Evolutionary conservation across 1,140 invertebrate genomes (phyloP), one percentile per base, ranked within the genome.

Genomic region (Marisa cornuarietis): DNA sequence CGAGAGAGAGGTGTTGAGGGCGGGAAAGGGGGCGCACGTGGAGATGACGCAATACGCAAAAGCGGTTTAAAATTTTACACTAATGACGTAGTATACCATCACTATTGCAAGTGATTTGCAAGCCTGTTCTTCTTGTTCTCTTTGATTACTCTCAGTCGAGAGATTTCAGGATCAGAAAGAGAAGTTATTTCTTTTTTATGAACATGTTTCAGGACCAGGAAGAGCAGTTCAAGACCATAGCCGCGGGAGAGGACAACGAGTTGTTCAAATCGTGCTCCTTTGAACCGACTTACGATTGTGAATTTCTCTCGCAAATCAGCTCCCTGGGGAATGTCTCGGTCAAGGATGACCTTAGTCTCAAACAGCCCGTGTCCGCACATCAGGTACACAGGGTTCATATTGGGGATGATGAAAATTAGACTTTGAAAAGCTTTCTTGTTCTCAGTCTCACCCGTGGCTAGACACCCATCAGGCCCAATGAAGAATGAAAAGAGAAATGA

Each of bases 281-380:
- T 75, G 87, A 86, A 26, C 83, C 84, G 61, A 81, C 79, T 31
- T 85, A 83, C 63, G 88, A 89, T 62, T 84, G 85, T 62, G 73
- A 79, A 24, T 87, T 86, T 80, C 75, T 88, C 24, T 84, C 86
- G 13, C 85, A 87, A 58, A 85, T 88, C 85, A 88, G 87, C 72
- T 83, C 86, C 16, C 79, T 89, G 22, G 88, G 87, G 20, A 86
- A 88, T 66, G 82, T 88, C n/a, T 71, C 80, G 5, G 71, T 79
- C 14, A 82, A 85, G 20, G 71, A 83, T 22, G 87, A 89, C 72
- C 77, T 83, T 4, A 71, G 54, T 26, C 77, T 89, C 11, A 87
- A 86, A 49, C 82, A 86, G 20, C 85, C 88, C 4, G 83, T 88
- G 16, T 85, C 84, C 8, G 84, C 84, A 13, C 86, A 89, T 24